Evolutionary conservation across 2,113 vertebrate genomes (phyloP), one percentile per base, ranked within the genome.

Genomic region (Pelusios castaneus): DNA sequence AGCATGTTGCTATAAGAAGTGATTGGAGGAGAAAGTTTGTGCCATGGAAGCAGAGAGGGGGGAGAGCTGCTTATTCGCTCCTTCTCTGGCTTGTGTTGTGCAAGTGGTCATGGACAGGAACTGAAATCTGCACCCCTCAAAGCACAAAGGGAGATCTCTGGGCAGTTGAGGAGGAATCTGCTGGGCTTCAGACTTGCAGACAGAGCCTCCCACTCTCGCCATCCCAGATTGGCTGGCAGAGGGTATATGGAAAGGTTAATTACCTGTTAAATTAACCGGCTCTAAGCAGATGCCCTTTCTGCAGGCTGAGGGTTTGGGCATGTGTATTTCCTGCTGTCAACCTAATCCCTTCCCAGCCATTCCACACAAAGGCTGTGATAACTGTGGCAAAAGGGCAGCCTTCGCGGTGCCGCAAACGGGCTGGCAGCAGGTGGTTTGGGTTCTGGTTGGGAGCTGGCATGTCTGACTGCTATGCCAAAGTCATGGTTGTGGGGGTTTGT

Each of bases 221-320:
- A 16, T 76, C 24, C 12, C 43, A 76, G 73, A 29, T 70, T 79
- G 45, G 80, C 76, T 43, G 87, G 43, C 77, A 52, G 60, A 81
- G n/a, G 63, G 8, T 75, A 45, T 52, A 27, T 6, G 12, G 47
- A 38, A 90, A 85, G 90, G 91, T 96, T 95, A 95, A 95, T 95
- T 92, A 29, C 84, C 86, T 83, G 21, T 86, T 93, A 90, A 94
- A 81, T n/a, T 43, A 58, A 76, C 77, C 8, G 19, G 21, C 80
- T 24, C 77, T 10, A 4, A 82, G 77, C 89, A 90, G 94, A 89
- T 89, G 89, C 38, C 17, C 1, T 0, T 85, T 84, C 89, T 87
- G 92, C 55, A 86, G 78, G 89, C 58, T 82, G 87, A 82, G 82
- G 77, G 58, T 89, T 58, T 7, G 95, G 88, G 29, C 60, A 21